A percentile compares a stretch with the other conserved stretches of the same genome.
Conservation (phyloP, 2,888 invertebrate genomes). For the Cordilura impudica region DNA sequence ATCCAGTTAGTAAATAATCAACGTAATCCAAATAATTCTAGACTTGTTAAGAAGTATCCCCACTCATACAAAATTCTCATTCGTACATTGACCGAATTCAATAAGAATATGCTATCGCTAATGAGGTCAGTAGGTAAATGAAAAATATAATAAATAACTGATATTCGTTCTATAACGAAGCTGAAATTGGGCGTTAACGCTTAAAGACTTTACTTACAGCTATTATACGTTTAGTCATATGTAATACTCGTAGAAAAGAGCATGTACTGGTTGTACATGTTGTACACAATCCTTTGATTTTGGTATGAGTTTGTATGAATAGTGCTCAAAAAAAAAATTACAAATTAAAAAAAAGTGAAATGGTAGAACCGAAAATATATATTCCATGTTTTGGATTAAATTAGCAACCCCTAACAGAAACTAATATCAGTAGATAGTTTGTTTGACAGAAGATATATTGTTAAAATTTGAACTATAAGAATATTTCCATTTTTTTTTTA, state of each 20-base stretch:
- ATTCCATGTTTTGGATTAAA: too few species aligned
- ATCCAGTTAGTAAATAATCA: conserved; percentile 32
- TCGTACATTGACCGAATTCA: conserved; percentile 28
- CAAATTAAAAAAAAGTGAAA: too few species aligned
- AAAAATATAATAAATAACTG: conserved; percentile 29
- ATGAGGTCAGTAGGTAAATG: conserved; percentile 59
- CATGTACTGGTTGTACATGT: background rate
- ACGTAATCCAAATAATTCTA: background rate
- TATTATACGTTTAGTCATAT: background rate
- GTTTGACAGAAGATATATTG: too few species aligned
- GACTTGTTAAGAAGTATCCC: conserved; percentile 38
- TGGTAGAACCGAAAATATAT: too few species aligned
- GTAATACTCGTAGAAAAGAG: conserved; percentile 7
- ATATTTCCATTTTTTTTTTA: too few species aligned
- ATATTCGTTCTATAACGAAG: conserved; percentile 39
- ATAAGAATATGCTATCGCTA: conserved; percentile 38
- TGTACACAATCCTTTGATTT: background rate
- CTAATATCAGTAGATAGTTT: too few species aligned
- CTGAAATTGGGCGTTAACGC: conserved; percentile 56
- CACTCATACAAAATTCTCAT: conserved; percentile 20
- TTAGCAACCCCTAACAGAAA: too few species aligned
- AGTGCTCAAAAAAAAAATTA: too few species aligned
- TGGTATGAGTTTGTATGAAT: background rate
- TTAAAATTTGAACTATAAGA: too few species aligned
- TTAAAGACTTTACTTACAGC: conserved; percentile 1